Percentiles rank a stretch among this genome's conserved stretches.
phyloP scores from a whole-genome alignment of 1,140 invertebrate genomes.

The Pseudomyrmex dendroicus region DNA sequence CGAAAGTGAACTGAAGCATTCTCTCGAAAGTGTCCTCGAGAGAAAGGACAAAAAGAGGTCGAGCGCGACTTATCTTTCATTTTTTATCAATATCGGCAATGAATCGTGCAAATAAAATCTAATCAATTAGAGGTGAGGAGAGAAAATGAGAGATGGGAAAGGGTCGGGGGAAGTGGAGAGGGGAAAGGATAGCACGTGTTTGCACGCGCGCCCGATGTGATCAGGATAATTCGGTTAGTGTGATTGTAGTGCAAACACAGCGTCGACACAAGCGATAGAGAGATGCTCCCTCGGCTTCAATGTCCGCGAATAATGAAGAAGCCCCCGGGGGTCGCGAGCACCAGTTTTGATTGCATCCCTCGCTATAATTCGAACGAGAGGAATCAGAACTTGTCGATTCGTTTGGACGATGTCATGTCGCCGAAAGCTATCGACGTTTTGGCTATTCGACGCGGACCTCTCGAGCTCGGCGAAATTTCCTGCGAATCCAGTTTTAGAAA shows the following conservation, averaged over 20 bases:
- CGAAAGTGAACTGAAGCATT: conserved; percentile 39
- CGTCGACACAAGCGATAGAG: conserved; percentile 42
- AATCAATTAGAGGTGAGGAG: conserved; percentile 53
- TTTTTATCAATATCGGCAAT: conserved; percentile 29
- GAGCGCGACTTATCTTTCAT: conserved; percentile 4
- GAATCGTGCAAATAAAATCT: conserved; percentile 65
- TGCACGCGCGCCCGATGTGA: conserved; percentile 57
- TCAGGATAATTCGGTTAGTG: conserved; percentile 68
- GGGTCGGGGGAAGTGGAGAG: background rate
- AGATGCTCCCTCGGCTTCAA: conserved; percentile 37
- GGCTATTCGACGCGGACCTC: conserved; percentile 15
- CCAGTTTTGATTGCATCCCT: conserved; percentile 52
- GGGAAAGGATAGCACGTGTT: conserved; percentile 28
- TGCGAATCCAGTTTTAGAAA: conserved; percentile 21
- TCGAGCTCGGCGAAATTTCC: conserved; percentile 28
- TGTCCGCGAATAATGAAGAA: conserved; percentile 54
- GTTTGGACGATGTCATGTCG: conserved; percentile 38
- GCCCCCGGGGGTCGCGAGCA: conserved; percentile 41
- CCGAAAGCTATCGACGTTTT: conserved; percentile 47
- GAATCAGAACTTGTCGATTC: conserved; percentile 51
- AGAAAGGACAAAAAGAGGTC: background rate
- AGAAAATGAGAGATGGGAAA: conserved; percentile 12
- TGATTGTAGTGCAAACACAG: conserved; percentile 68
- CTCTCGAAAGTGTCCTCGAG: background rate
- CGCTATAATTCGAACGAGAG: conserved; percentile 48